These are phyloP conservation scores for Sebastes alutus DNA, from an alignment of 2,797 vertebrate species.

Conservation along the genomic window DNA sequence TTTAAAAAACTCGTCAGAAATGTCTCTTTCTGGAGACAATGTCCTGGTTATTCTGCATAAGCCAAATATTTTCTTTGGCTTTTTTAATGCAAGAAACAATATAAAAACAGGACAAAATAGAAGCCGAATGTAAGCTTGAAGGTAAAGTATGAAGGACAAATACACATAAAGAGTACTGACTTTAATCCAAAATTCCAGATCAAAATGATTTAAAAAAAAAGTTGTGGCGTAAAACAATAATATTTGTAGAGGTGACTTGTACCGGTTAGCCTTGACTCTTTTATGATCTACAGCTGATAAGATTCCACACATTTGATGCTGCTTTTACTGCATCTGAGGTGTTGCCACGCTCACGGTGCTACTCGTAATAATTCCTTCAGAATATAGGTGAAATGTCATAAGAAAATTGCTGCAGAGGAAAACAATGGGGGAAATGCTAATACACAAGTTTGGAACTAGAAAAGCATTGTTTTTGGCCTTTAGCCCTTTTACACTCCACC, in stretches of 20 bases:
- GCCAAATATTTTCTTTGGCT: too few relatives aligned
- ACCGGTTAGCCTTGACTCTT: neutral
- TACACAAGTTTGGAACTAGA: neutral
- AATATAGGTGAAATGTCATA: neutral
- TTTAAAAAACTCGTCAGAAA: neutral
- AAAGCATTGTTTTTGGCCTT: neutral
- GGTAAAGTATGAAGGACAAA: neutral
- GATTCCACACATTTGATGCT: neutral
- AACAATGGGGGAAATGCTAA: neutral
- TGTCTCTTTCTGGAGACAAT: neutral
- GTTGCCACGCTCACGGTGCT: neutral
- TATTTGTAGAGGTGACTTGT: neutral
- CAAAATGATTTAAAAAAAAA: neutral
- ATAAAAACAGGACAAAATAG: neutral
- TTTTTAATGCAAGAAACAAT: neutral
- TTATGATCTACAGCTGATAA: neutral
- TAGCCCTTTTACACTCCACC: neutral
- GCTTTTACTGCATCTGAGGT: neutral
- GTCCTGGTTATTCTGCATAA: neutral
- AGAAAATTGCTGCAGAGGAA: neutral
- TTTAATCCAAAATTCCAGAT: neutral
- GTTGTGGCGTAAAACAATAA: neutral
- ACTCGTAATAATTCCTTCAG: neutral
- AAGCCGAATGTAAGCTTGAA: neutral
- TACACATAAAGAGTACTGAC: neutral